These are phyloP conservation scores for Bradypodion pumilum DNA, from an alignment of 2,797 vertebrate species.

Conservation along the genomic window DNA sequence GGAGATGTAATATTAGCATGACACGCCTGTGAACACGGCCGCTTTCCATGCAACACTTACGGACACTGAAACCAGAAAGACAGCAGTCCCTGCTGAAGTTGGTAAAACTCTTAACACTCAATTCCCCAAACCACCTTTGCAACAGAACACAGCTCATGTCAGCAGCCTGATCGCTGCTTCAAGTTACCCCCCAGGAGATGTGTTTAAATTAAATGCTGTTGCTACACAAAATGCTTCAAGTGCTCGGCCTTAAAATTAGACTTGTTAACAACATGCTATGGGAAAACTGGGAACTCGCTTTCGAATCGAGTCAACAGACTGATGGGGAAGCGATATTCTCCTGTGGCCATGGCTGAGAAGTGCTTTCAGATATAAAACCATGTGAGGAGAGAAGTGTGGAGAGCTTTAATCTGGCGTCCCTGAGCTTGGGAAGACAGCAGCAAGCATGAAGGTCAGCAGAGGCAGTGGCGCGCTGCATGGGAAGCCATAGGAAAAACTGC, in stretches of 20 bases:
- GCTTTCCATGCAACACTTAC: neutral
- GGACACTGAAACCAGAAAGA: neutral
- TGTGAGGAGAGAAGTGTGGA: neutral
- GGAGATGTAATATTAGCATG: neutral
- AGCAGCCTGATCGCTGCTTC: slow-evolving; percentile 38
- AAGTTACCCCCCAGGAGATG: slow-evolving; percentile 28
- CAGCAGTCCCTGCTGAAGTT: slow-evolving; percentile 18
- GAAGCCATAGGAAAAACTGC: neutral
- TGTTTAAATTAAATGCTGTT: slow-evolving; percentile 54
- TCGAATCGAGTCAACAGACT: slow-evolving; percentile 26
- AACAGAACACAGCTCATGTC: neutral
- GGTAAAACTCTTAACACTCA: neutral
- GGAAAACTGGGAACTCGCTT: slow-evolving; percentile 24
- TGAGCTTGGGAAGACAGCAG: neutral
- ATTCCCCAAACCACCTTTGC: neutral
- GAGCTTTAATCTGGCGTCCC: neutral
- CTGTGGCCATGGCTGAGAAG: slow-evolving; percentile 14
- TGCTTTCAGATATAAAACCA: neutral
- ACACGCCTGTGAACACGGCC: neutral
- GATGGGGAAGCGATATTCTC: neutral
- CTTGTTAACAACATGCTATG: neutral
- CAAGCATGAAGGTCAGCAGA: neutral
- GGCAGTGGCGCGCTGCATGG: neutral
- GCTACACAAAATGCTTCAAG: slow-evolving; percentile 40
- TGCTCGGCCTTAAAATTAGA: slow-evolving; percentile 7